Conservation (phyloP, 2,888 invertebrate species). For the Ferdinandea cuprea region DNA sequence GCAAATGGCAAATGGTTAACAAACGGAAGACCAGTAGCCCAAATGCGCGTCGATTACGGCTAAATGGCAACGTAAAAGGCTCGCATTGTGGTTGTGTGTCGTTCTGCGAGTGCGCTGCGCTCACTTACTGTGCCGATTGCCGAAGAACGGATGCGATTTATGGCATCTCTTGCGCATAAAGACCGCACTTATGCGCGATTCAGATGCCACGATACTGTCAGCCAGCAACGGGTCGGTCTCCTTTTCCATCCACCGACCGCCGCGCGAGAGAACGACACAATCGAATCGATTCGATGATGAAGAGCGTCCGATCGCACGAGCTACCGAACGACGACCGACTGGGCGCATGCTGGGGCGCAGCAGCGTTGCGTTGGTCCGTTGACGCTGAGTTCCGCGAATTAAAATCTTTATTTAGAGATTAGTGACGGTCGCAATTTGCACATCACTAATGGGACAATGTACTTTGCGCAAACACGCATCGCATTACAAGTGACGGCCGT, state of each 20-base stretch:
- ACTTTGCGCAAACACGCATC: constrained; percentile 68
- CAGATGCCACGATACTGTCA: constrained; percentile 70
- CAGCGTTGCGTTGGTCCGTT: too few species aligned
- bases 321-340: constrained; percentile 12
- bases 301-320: constrained; percentile 65
- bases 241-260: too few species aligned
- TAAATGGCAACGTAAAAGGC: constrained; percentile 52
- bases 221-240: constrained; percentile 59
- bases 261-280: constrained; percentile 42
- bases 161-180: constrained; percentile 68
- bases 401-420: constrained; percentile 74
- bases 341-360: too few species aligned
- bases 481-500: constrained; percentile 65
- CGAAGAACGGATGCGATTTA: constrained; percentile 60
- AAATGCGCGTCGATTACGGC: constrained; percentile 51
- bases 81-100: constrained; percentile 13
- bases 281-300: constrained; percentile 66
- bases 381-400: constrained; percentile 63
- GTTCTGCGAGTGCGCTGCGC: neutral
- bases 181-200: constrained; percentile 70
- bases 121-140: constrained; percentile 17
- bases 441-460: constrained; percentile 74
- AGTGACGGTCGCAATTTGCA: constrained; percentile 74
- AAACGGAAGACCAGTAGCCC: constrained; percentile 65
- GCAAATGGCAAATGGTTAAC: constrained; percentile 43